Conservation (phyloP, 2,113 vertebrate genomes). For the Hypocryptadius cinnamomeus region DNA sequence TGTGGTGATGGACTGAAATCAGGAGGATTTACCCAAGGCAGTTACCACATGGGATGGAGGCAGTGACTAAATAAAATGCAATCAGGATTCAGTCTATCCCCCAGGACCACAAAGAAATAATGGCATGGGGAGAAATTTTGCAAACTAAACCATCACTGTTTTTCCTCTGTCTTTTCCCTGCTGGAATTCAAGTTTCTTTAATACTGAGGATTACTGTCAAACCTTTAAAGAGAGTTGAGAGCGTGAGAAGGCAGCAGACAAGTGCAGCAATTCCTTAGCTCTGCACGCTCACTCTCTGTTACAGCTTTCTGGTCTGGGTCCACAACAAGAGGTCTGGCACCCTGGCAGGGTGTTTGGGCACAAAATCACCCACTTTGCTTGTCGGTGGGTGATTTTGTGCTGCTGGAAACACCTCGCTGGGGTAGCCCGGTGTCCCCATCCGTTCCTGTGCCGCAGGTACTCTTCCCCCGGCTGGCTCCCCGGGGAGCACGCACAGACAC, state of each 20-base stretch:
- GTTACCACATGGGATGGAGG: not conserved
- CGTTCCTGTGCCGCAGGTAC: not conserved
- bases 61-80: not conserved
- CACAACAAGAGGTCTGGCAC: not conserved
- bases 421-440: not conserved
- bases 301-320: not conserved
- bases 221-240: constrained; percentile 1
- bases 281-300: not conserved
- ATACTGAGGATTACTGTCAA: not conserved
- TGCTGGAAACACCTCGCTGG: not conserved
- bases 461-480: not conserved
- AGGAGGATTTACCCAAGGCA: not conserved
- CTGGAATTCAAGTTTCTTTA: not conserved
- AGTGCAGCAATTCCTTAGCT: not conserved
- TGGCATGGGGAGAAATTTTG: not conserved
- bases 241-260: not conserved
- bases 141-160: not conserved
- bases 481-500: not conserved
- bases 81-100: not conserved
- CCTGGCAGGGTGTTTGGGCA: not conserved
- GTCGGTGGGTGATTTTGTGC: fast-evolving
- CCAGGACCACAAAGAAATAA: not conserved
- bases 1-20: not conserved
- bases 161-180: not conserved
- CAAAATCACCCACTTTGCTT: not conserved